Percentiles rank a stretch among this genome's conserved stretches.
Evolutionary conservation across 2,113 vertebrate species (phyloP).

Genomic region (Agapornis roseicollis): DNA sequence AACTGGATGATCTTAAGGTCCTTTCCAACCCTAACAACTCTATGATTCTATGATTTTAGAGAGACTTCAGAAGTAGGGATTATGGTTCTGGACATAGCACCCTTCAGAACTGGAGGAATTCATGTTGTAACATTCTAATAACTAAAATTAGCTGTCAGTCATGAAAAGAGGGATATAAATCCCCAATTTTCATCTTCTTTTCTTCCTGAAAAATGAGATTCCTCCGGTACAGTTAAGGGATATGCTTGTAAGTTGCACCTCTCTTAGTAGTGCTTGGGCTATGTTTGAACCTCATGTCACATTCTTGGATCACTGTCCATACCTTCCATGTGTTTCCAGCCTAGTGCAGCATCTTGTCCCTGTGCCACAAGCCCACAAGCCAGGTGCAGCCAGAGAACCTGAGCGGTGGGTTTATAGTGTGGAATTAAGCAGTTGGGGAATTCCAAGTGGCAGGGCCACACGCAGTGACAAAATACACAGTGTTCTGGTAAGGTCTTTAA

Average conservation of each 20-base stretch:
- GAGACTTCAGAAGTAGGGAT: not conserved
- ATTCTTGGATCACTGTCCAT: too few relatives aligned
- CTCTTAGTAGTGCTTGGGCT: not conserved
- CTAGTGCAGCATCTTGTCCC: not conserved
- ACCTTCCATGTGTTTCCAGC: not conserved
- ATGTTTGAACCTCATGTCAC: not conserved
- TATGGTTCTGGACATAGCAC: not conserved
- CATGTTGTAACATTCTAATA: not conserved
- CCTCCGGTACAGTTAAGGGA: not conserved
- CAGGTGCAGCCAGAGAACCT: not conserved
- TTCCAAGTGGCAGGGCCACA: not conserved
- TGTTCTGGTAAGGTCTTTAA: not conserved
- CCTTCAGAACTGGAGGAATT: not conserved
- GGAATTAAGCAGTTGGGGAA: not conserved
- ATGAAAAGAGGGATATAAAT: not conserved
- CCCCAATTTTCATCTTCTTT: not conserved
- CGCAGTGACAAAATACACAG: not conserved
- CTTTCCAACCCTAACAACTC: too few relatives aligned
- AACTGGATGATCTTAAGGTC: too few relatives aligned
- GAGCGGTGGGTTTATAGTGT: not conserved
- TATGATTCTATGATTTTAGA: too few relatives aligned
- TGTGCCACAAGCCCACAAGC: fast-evolving
- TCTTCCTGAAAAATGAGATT: not conserved
- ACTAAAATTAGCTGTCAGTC: not conserved
- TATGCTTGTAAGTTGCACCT: fast-evolving